phyloP scores from a whole-genome alignment of 2,113 vertebrate species.

The Bufo bufo region DNA sequence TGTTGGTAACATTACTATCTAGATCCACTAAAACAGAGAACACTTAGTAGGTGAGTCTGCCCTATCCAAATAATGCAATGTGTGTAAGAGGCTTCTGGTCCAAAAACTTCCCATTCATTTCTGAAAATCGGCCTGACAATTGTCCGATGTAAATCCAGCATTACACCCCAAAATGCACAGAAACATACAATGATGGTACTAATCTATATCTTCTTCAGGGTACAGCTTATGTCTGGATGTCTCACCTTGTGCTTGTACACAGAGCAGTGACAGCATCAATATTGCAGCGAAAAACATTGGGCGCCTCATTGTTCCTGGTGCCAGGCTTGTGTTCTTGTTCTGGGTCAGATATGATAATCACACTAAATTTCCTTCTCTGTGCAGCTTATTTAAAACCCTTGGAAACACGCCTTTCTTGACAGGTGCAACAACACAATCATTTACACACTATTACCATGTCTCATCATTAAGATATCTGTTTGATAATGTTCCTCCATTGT shows the following conservation, averaged over 20 bases:
- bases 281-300: not conserved
- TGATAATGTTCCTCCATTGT: not conserved
- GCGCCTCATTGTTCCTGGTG: not conserved
- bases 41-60: too few relatives aligned
- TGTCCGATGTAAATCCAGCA: too few relatives aligned
- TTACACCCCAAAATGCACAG: not conserved
- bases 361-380: not conserved
- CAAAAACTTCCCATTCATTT: too few relatives aligned
- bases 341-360: constrained; percentile 1
- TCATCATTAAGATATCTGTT: not conserved
- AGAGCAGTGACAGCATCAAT: constrained; percentile 10
- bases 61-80: not conserved
- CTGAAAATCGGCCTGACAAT: too few relatives aligned
- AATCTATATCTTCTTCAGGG: not conserved
- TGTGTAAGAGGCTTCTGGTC: too few relatives aligned
- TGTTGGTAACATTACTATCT: not conserved
- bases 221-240: not conserved
- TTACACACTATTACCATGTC: not conserved
- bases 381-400: constrained; percentile 27
- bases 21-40: not conserved
- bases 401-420: constrained; percentile 24
- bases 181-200: not conserved
- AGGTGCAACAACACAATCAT: not conserved
- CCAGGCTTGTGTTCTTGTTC: not conserved
- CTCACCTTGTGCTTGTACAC: constrained; percentile 2